Evolutionary conservation across 1,140 invertebrate species (phyloP).

Genomic region (Octopus bimaculoides): DNA sequence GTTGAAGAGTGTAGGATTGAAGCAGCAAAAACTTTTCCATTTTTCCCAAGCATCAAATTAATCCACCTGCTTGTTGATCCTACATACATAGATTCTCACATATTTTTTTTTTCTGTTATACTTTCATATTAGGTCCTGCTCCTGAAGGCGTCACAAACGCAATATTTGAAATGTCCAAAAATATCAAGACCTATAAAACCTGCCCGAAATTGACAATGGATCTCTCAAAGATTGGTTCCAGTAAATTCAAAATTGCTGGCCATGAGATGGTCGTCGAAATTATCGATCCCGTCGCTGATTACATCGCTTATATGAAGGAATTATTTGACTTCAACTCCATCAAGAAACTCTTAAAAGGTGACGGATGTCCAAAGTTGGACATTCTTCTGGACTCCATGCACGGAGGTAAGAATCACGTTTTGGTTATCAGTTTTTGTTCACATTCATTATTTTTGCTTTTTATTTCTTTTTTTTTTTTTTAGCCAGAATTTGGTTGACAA

Average conservation of each 20-base stretch:
- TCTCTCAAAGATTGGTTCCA: slow-evolving; percentile 69
- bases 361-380: slow-evolving; percentile 70
- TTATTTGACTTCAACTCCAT: slow-evolving; percentile 95
- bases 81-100: too few relatives aligned
- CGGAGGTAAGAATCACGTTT: slow-evolving; percentile 69
- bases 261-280: slow-evolving; percentile 81
- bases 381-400: slow-evolving; percentile 91
- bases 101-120: too few relatives aligned
- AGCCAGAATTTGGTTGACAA: too few relatives aligned
- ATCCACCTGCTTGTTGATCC: too few relatives aligned
- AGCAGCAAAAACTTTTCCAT: too few relatives aligned
- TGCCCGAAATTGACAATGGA: slow-evolving; percentile 75
- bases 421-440: too few relatives aligned
- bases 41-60: too few relatives aligned
- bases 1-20: too few relatives aligned
- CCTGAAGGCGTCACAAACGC: slow-evolving; percentile 86
- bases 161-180: slow-evolving; percentile 81
- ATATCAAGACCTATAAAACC: slow-evolving; percentile 77
- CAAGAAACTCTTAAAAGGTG: slow-evolving; percentile 72
- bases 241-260: slow-evolving; percentile 65
- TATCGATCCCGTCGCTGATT: slow-evolving; percentile 88
- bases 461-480: too few relatives aligned
- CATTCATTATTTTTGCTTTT: background rate
- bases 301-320: slow-evolving; percentile 88
- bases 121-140: slow-evolving; percentile 66